Evolutionary conservation across 2,113 vertebrate species (phyloP), one percentile per base, ranked within the genome.

Genomic region (Cairina moschata): DNA sequence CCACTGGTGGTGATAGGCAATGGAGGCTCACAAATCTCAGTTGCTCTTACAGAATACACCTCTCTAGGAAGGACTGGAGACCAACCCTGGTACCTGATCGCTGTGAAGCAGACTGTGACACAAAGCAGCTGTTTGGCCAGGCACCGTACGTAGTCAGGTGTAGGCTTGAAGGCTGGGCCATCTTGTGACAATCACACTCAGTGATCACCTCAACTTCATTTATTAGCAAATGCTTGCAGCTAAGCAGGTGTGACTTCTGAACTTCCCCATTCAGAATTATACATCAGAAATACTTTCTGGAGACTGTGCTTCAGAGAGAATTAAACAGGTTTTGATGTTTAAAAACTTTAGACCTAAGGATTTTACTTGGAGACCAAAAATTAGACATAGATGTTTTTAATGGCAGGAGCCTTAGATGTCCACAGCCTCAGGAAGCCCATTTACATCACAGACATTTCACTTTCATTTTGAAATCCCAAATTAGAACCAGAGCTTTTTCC

Each of bases 241-340:
- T 79, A 38, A 84, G 18, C 2, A 38, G 54, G 40, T 7, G 13
- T 55, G 2, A 48, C n/a, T 85, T 77, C 48, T 13, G 16, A 83
- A 56, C 20, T 58, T 83, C 72, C 62, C 71, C 42, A 63, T 34
- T 9, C 6, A 16, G 32, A 94, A 32, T 58, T 66, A 56, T 3
- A 83, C 26, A 91, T 26, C 56, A 88, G 38, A 97, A 96, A 85
- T 82, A 92, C 22, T 82, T 95, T 94, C 56, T 87, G 40, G 22
- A 81, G 32, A 69, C 17, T 80, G 32, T 21, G 63, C 18, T 83
- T 44, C 40, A 66, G 82, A 20, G 32, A 94, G 25, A 94, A 60
- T 48, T 76, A 95, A 94, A 91, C 16, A 32, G 38, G 7, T 95
- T 80, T 72, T 94, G 23, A 48, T 72, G 52, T 82, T 91, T 75